A percentile compares a stretch with the other conserved stretches of the same genome.
Evolutionary conservation across 2,797 vertebrate species (phyloP).

Genomic region (Hyperoplus immaculatus): DNA sequence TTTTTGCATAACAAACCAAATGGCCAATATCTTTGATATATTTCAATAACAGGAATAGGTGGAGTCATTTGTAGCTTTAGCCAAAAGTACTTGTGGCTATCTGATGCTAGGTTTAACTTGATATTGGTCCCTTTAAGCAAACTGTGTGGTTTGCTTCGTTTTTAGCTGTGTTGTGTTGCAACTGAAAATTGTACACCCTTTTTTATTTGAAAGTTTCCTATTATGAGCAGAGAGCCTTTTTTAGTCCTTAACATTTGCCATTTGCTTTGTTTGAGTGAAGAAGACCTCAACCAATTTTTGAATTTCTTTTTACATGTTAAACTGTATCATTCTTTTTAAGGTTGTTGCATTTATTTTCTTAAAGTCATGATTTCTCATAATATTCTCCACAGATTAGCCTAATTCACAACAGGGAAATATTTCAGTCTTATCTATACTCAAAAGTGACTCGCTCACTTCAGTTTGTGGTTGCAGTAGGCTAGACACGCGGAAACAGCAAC

Average conservation of each 20-base stretch:
- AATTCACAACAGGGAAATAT: not conserved
- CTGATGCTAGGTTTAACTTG: not conserved
- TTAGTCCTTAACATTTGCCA: not conserved
- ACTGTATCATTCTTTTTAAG: not conserved
- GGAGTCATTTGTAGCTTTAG: not conserved
- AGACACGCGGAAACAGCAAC: slow-evolving; percentile 18
- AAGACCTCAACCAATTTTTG: not conserved
- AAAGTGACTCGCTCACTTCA: not conserved
- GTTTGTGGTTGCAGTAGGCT: slow-evolving; percentile 14
- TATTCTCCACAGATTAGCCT: not conserved
- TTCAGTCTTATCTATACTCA: not conserved
- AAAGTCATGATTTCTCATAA: not conserved
- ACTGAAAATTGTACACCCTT: not conserved
- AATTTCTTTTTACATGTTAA: not conserved
- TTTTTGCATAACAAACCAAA: not conserved
- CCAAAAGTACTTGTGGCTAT: not conserved
- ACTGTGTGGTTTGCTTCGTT: not conserved
- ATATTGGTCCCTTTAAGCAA: too few relatives aligned
- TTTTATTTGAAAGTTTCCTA: not conserved
- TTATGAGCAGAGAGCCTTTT: not conserved
- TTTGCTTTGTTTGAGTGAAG: too few relatives aligned
- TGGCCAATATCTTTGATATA: not conserved
- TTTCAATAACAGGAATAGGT: not conserved
- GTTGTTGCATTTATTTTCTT: not conserved
- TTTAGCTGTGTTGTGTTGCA: not conserved